Base-by-base conservation (phyloP, 2,113 vertebrate species). In the Isichthys henryi region DNA sequence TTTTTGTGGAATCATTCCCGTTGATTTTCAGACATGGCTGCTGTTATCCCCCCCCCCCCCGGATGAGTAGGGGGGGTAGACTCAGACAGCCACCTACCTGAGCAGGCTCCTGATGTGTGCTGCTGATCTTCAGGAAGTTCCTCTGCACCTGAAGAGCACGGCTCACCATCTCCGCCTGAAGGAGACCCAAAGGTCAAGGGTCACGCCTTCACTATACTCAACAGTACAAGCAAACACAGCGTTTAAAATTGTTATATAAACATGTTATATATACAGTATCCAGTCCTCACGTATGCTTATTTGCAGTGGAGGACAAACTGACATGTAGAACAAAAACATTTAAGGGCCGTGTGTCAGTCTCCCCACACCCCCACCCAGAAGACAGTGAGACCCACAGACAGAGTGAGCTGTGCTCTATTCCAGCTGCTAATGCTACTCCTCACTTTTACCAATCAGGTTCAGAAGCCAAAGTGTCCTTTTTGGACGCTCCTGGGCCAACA, bases 121-220 rank as follows among this genome's bases (percentile, higher is more conserved):
- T 96, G 17, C 96, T 96, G 95, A 98, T 95, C 92, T 97, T 93
- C 86, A 99, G 96, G 94, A 99, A 98, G 62, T 92, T 91, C 92
- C 96, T 96, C 93, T 97, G 96, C 0, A 96, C 97, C 93, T 97
- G 96, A 93, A 99, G 97, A 91, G 98, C 97, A 0, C 93, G 94
- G 70, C 95, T 95, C 74, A 99, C 97, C 97, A 99, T 97, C 93
- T 97, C 97, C 39, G 98, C 98, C 98, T 99, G 95, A 91, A 11
- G 93, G 90, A 87, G 91, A 13, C 91, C 89, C 23, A 62, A 91
- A 77, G 88, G 77, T 66, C 52, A 91, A 5, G 88, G n/a, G 86
- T 23, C 49, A 50, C 3, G 45, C 58, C 62, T 52, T 48, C 50
- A 80, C n/a, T 50, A 21, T 85, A 50, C 82, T 45, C 23, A 5